These are phyloP conservation scores for Actenoides lindsayi DNA, from an alignment of 2,113 vertebrate species.

Conservation along the genomic window DNA sequence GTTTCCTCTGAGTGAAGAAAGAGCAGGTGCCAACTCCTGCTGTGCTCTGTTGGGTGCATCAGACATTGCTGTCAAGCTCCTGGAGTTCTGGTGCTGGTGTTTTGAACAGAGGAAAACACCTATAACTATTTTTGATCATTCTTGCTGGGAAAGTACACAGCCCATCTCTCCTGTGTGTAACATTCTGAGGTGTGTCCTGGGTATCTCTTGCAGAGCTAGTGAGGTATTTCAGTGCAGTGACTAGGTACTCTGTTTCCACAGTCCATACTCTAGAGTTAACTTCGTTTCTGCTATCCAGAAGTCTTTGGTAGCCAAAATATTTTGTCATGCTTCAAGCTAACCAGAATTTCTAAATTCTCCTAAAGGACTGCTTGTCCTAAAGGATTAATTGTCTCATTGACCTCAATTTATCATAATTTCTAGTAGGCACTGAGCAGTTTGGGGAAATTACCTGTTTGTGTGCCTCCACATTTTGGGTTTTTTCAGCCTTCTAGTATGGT, in stretches of 20 bases:
- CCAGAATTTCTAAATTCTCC: neutral
- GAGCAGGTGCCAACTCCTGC: neutral
- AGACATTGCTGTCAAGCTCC: neutral
- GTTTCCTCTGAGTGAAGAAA: neutral
- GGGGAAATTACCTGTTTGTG: neutral
- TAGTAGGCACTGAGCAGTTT: neutral
- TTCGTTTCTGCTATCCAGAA: neutral
- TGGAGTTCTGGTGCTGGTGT: neutral
- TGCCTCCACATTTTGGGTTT: neutral
- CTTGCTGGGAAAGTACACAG: neutral
- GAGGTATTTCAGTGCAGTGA: neutral
- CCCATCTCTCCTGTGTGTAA: neutral
- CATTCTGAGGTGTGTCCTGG: neutral
- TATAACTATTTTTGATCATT: neutral
- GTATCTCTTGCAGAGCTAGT: rapidly evolving
- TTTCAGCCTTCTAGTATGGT: neutral
- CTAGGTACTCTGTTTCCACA: neutral
- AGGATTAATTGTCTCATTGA: neutral
- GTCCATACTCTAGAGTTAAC: neutral
- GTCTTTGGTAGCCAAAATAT: neutral
- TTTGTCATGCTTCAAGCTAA: neutral
- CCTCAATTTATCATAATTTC: neutral
- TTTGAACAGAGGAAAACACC: neutral
- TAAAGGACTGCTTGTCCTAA: neutral
- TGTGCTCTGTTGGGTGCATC: neutral